phyloP scores from a whole-genome alignment of 2,888 invertebrate genomes.

The Nephrotoma guestfalica region DNA sequence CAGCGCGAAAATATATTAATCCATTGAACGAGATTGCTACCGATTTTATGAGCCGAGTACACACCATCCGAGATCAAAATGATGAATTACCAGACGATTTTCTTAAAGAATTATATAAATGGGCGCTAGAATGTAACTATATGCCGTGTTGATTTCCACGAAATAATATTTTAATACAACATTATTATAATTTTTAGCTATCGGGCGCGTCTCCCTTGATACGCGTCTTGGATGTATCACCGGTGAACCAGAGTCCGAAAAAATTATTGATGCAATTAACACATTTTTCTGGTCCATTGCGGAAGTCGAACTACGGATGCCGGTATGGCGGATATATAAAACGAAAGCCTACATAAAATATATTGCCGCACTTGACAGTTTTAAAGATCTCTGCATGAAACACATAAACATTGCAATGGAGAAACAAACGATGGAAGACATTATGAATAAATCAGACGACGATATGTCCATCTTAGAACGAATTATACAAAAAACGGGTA shows the following conservation, averaged over 20 bases:
- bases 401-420: constrained; percentile 39
- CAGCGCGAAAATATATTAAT: constrained; percentile 59
- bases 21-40: constrained; percentile 58
- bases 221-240: constrained; percentile 61
- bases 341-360: constrained; percentile 57
- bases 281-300: constrained; percentile 64
- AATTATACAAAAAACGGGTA: constrained; percentile 39
- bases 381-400: constrained; percentile 49
- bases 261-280: constrained; percentile 64
- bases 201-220: constrained; percentile 67
- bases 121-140: constrained; percentile 82
- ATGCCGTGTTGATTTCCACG: not conserved
- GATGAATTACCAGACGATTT: constrained; percentile 67
- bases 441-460: constrained; percentile 25
- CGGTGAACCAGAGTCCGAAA: constrained; percentile 48
- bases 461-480: constrained; percentile 41
- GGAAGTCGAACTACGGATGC: constrained; percentile 56
- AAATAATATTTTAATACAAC: not conserved
- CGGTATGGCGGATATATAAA: constrained; percentile 57
- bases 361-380: constrained; percentile 53
- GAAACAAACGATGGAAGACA: constrained; percentile 16
- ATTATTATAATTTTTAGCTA: constrained; percentile 38
- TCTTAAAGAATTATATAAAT: constrained; percentile 77
- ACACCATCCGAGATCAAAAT: constrained; percentile 39
- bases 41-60: constrained; percentile 44